Evolutionary conservation across 2,113 vertebrate species (phyloP), one percentile per base, ranked within the genome.

Genomic region (Ciconia boyciana): DNA sequence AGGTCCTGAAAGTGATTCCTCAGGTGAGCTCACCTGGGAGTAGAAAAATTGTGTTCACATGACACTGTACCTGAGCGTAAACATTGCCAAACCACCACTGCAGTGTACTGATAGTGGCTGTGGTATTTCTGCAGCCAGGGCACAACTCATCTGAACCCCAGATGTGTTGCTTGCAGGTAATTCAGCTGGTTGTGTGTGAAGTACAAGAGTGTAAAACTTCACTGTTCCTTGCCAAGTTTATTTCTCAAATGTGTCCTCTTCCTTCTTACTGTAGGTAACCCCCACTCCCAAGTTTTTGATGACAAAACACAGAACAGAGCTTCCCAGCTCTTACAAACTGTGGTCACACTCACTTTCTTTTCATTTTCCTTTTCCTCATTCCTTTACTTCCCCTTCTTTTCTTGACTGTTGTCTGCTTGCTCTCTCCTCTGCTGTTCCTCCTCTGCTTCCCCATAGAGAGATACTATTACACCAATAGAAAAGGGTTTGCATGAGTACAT

Each of bases 61-160:
- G 36, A 31, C 32, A 57, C 12, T 22, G 6, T 26, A 57, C 9
- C n/a, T 19, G 28, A 62, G 41, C 4, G 44, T 55, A 57, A 57
- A 26, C 1, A 2, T 9, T 51, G 36, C 16, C 52, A 54, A 72
- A 32, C 6, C 46, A 43, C 26, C 2, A 0, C 24, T 36, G 39
- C 18, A 43, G 10, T 5, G 39, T 48, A 24, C 44, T 25, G 16
- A 22, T 9, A 60, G 51, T 12, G 13, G 19, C 51, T 36, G 25
- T 21, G 31, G 31, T 71, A 34, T 48, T 54, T 48, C 64, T 82
- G 34, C 41, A 71, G 26, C 69, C 57, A 17, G 39, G 24, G 14
- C 32, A 60, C 44, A 65, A 21, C 31, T 48, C 18, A 7, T 25
- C 39, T 48, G 51, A 52, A 65, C 32, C 39, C 15, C 20, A 65